Evolutionary conservation across 2,888 invertebrate species (phyloP).

Genomic region (Troides aeacus): DNA sequence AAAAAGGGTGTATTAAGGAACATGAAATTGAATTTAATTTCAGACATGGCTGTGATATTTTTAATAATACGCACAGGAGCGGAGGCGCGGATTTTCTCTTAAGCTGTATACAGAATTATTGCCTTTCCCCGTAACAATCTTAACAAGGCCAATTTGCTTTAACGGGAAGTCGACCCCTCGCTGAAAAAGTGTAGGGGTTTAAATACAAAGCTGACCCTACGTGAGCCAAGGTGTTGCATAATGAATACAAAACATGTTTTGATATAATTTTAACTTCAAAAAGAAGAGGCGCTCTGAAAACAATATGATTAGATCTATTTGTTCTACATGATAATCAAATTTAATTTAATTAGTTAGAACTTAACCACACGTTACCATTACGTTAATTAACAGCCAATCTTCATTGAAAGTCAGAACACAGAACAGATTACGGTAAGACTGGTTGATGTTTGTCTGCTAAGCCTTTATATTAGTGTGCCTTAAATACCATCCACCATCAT

Average conservation of each 20-base stretch:
- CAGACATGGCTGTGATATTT: slow-evolving; percentile 24
- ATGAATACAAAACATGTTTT: slow-evolving; percentile 19
- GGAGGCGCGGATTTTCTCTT: slow-evolving; percentile 25
- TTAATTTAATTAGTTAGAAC: neutral
- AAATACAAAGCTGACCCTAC: slow-evolving; percentile 23
- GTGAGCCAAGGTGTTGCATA: slow-evolving; percentile 9
- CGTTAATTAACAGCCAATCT: slow-evolving; percentile 22
- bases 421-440: slow-evolving; percentile 13
- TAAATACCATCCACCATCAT: neutral
- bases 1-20: slow-evolving; percentile 25
- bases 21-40: slow-evolving; percentile 27
- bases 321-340: too few species aligned
- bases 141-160: slow-evolving; percentile 26
- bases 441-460: slow-evolving; percentile 1
- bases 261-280: slow-evolving; percentile 13
- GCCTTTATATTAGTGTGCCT: neutral
- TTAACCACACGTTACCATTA: neutral
- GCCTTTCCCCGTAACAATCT: slow-evolving; percentile 22
- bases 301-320: too few species aligned
- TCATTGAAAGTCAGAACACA: slow-evolving; percentile 4
- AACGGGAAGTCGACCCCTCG: slow-evolving; percentile 18
- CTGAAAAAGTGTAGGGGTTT: slow-evolving; percentile 22
- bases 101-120: slow-evolving; percentile 27
- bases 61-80: slow-evolving; percentile 24
- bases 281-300: neutral